Base-by-base conservation (phyloP, 2,113 vertebrate species). In the Poicephalus meyeri region DNA sequence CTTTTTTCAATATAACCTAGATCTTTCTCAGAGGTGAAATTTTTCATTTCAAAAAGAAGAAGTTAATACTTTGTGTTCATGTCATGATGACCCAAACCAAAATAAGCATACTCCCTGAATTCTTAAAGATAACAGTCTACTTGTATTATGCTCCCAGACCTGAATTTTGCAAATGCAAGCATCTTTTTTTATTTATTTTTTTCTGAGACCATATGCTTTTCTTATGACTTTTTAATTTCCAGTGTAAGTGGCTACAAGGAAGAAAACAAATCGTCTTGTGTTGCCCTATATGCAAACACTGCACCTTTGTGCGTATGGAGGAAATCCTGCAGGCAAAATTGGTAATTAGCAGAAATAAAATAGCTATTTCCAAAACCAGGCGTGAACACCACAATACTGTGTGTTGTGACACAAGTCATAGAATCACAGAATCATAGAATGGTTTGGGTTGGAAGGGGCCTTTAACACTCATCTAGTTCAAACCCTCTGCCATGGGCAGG, bases 251-350 rank as follows among this genome's bases (percentile, higher is more conserved):
- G 8, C 41, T 91, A 83, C 10, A 56, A 72, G 35, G 47, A 42
- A 72, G 50, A 37, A 74, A 74, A 53, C 80, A 83, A 87, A 44
- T 70, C 18, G 26, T 73, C 31, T 76, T 83, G 44, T 3, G 1
- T 50, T 69, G 24, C 90, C 88, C 80, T 82, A 72, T 56, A 77
- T 52, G n/a, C 35, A 88, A 82, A 92, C 79, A 90, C 79, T 63
- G 68, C 79, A 80, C 16, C 49, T 77, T 91, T 80, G 63, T 93
- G 71, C 8, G 8, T 2, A 14, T 17, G 49, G 49, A 95, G 49
- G 71, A 91, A 93, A 88, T 80, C 56, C 79, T 89, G 52, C 56
- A 72, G 90, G 70, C 73, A 89, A 85, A 85, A 86, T 61, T 47
- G 10, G 20, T 47, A 52, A 91, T 56, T 3, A 80, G 52, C 42